These are phyloP conservation scores for Psephotus haematonotus DNA, from an alignment of 2,113 vertebrate genomes.

Conservation along the genomic window DNA sequence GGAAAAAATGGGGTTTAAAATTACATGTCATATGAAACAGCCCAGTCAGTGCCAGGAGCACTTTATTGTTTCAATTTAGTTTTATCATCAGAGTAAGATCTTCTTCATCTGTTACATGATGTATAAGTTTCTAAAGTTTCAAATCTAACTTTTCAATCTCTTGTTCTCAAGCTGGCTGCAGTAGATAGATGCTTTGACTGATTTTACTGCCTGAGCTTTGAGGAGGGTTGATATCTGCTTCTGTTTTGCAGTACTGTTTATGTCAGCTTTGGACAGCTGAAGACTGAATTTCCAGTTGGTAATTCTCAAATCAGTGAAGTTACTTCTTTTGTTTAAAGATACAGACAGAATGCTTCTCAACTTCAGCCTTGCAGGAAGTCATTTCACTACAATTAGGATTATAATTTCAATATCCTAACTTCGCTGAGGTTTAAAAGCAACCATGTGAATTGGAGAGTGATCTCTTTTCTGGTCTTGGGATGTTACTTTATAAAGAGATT, in stretches of 20 bases:
- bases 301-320: not conserved
- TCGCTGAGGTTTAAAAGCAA: not conserved
- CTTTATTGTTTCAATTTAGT: not conserved
- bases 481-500: not conserved
- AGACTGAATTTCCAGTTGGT: not conserved
- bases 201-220: not conserved
- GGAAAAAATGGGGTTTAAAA: not conserved
- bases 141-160: not conserved
- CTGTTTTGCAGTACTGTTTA: not conserved
- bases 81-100: not conserved
- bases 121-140: not conserved
- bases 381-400: not conserved
- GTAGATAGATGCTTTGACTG: not conserved
- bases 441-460: not conserved
- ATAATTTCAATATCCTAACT: not conserved
- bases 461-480: not conserved
- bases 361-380: not conserved
- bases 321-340: not conserved
- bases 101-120: not conserved
- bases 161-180: not conserved
- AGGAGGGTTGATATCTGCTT: not conserved
- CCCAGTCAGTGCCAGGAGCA: not conserved
- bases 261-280: not conserved
- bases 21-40: not conserved
- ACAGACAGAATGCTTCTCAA: not conserved